phyloP scores from a whole-genome alignment of 2,113 vertebrate species.

The Phycodurus eques region DNA sequence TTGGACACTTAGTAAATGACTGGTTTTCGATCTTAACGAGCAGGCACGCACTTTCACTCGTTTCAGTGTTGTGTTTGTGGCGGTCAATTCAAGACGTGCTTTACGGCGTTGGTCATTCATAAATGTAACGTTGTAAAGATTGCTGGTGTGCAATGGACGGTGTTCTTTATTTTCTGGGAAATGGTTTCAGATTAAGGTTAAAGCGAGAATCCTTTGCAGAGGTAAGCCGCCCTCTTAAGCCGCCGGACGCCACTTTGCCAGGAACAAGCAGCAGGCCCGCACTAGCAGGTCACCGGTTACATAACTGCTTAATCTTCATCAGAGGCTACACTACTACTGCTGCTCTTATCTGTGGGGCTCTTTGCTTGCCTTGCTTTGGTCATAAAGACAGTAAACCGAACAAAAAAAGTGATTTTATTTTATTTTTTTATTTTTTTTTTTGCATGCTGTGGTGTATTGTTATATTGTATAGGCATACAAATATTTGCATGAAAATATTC shows the following conservation, averaged over 20 bases:
- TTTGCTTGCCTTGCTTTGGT: background rate
- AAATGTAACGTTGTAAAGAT: background rate
- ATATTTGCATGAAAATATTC: background rate
- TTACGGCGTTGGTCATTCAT: background rate
- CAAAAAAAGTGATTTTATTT: slow-evolving; percentile 1
- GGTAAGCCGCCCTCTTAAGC: slow-evolving; percentile 59
- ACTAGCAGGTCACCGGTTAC: slow-evolving; percentile 63
- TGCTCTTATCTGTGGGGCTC: slow-evolving; percentile 13
- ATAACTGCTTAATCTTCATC: slow-evolving; percentile 59
- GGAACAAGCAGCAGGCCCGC: slow-evolving; percentile 50
- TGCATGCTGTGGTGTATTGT: background rate
- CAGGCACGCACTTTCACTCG: background rate
- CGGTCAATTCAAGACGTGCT: background rate
- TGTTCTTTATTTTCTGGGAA: slow-evolving; percentile 12
- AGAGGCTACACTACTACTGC: slow-evolving; percentile 32
- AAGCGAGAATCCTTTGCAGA: slow-evolving; percentile 46
- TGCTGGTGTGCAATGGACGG: background rate
- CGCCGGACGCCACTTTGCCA: slow-evolving; percentile 42
- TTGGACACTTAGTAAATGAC: background rate
- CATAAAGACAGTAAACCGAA: background rate
- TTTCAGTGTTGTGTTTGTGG: background rate
- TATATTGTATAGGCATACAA: background rate
- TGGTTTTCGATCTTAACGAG: background rate
- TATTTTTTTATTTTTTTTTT: no score
- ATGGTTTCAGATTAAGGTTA: slow-evolving; percentile 27